These are phyloP conservation scores for Cydia strobilella DNA, from an alignment of 1,140 invertebrate species.

Conservation along the genomic window DNA sequence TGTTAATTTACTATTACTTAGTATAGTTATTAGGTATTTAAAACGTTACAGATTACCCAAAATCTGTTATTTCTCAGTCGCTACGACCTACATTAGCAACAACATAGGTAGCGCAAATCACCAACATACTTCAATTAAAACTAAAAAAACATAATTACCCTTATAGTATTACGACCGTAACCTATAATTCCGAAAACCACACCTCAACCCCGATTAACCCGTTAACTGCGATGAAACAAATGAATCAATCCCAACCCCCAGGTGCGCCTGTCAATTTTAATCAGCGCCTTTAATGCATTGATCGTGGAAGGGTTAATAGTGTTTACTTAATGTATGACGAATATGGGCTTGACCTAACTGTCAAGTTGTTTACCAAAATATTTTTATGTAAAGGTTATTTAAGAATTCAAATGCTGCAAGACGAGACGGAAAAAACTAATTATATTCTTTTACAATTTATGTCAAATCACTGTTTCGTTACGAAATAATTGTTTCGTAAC, in stretches of 20 bases:
- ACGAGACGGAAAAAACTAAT: no score
- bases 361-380: neutral
- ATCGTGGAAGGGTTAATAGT: conserved; percentile 34
- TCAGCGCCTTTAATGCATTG: conserved; percentile 42
- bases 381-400: neutral
- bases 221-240: conserved; percentile 39
- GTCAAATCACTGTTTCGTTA: no score
- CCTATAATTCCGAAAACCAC: conserved; percentile 6
- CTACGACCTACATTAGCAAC: no score
- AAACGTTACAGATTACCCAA: no score
- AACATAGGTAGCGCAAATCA: no score
- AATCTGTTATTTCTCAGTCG: no score
- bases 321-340: conserved; percentile 24
- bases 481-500: no score
- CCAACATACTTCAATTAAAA: no score
- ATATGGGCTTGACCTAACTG: neutral
- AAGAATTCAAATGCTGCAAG: no score
- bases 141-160: neutral
- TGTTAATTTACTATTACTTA: no score
- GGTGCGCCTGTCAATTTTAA: conserved; percentile 68
- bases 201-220: conserved; percentile 1
- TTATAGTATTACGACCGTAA: neutral
- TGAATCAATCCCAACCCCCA: conserved; percentile 60
- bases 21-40: no score
- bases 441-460: no score